phyloP scores from a whole-genome alignment of 2,797 vertebrate genomes.

The Pseudomugil gertrudae region DNA sequence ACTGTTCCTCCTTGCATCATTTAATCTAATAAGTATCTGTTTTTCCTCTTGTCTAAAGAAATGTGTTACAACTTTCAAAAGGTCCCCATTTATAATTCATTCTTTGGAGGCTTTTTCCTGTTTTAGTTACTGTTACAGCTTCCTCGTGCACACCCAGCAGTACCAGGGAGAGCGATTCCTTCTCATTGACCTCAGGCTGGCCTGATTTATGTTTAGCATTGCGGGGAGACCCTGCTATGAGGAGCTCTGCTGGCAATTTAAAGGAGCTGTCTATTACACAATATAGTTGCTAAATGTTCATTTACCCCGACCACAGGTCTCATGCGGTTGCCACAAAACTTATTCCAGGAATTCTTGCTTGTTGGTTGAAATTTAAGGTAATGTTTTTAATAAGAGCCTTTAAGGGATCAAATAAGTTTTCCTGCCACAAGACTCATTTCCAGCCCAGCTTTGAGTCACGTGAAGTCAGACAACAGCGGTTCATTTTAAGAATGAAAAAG shows the following conservation, averaged over 20 bases:
- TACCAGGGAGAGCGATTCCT: not conserved
- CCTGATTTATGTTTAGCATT: not conserved
- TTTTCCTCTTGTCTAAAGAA: too few relatives aligned
- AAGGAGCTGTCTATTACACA: not conserved
- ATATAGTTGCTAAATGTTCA: not conserved
- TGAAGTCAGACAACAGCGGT: constrained; percentile 21
- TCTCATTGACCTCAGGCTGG: constrained; percentile 1
- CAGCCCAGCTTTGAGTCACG: constrained; percentile 46
- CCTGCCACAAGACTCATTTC: constrained; percentile 13
- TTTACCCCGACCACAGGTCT: constrained; percentile 5
- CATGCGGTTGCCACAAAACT: not conserved
- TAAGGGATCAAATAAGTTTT: constrained; percentile 22
- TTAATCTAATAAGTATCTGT: too few relatives aligned
- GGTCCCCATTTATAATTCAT: too few relatives aligned
- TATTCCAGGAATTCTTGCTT: not conserved
- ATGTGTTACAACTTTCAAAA: too few relatives aligned
- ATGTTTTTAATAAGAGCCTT: not conserved
- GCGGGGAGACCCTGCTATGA: not conserved
- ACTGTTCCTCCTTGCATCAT: too few relatives aligned
- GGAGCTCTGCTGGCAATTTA: not conserved
- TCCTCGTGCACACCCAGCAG: constrained; percentile 11
- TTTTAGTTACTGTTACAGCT: constrained; percentile 45
- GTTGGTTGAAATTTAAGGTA: not conserved
- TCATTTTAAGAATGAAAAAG: constrained; percentile 67
- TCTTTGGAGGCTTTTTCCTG: constrained; percentile 39